Evolutionary conservation across 2,113 vertebrate genomes (phyloP), one percentile per base, ranked within the genome.

Genomic region (Tauraco erythrolophus): DNA sequence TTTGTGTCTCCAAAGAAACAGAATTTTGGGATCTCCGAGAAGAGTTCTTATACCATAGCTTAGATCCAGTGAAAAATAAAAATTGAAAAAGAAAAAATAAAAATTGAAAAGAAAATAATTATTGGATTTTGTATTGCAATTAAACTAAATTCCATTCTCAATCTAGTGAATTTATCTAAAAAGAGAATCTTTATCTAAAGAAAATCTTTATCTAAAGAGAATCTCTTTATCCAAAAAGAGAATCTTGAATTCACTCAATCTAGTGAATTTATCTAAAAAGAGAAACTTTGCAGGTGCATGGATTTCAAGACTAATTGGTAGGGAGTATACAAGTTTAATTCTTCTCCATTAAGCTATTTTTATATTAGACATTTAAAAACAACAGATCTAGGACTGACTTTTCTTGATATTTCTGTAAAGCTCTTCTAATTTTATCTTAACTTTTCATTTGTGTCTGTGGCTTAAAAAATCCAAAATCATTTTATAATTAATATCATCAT

Each of bases 21-120:
- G 23, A 62, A 62, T 46, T 84, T 37, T 62, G 6, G 2, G 3
- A 14, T 2, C 17, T 23, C 6, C 13, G 41, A 56, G 4, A 13
- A 45, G 11, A 41, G 7, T 53, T 82, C 7, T 45, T 51, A 1
- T 33, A 46, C 48, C 11, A 69, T 54, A 25, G 3, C 3, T 37
- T 50, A 37, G 13, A 31, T 37, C 10, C 8, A 71, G 11, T 27
- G 4, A 28, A 72, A 77, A 61, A 31, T 45, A 31, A 65, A 50
- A 48, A 18, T 30, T 7, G 27, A 31, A 41, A n/a, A n/a, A n/a
- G n/a, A n/a, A n/a, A n/a, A n/a, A n/a, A n/a, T n/a, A n/a, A n/a
- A n/a, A n/a, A n/a, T n/a, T n/a, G n/a, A n/a, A 61, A 65, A 13
- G 1, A 39, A 31, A 45, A 7, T 23, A 0, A 19, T 27, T 4